Base-by-base conservation (phyloP, 2,113 vertebrate genomes). In the Shinisaurus crocodilurus region DNA sequence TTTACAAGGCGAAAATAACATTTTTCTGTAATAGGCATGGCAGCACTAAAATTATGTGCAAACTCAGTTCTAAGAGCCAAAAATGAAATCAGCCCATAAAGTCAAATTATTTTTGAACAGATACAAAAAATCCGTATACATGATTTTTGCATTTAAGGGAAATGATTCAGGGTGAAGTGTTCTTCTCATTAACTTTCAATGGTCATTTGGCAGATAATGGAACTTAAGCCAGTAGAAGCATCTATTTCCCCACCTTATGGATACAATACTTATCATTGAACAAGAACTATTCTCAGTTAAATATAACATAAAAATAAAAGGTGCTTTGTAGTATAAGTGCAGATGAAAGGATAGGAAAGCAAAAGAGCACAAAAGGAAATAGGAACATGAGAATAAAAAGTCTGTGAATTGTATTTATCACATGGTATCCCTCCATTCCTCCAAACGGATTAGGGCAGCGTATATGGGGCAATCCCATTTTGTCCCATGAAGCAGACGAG, bases 111-210 rank as follows among this genome's bases (percentile, higher is more conserved):
- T 92, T 95, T 93, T 95, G 83, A 92, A 88, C 67, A 89, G 82
- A 72, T 94, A 86, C 81, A 91, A 95, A 91, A 93, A 92, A 23
- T 88, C 90, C 92, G 80, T 85, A 63, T 89, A 87, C 79, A 89
- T 86, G 25, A 90, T 92, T 85, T 91, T 95, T 95, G 89, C 82
- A 72, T 85, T 95, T 93, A 91, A 92, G 80, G 57, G 89, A 80
- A 92, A 91, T 82, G 82, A 93, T 90, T 57, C 75, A 91, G 82
- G 63, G 77, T 94, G 89, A 94, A 92, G 88, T 90, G 82, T 85
- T 69, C 0, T 95, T n/a, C 76, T 94, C 94, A 95, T 96, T 95
- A 95, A 92, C 92, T 95, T 96, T 94, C 90, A 94, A 94, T 85
- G 91, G 85, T 83, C 45, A 88, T 96, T 96, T 94, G 86, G 87